These are phyloP conservation scores for Meganola albula DNA, from an alignment of 2,888 invertebrate species.

Conservation along the genomic window DNA sequence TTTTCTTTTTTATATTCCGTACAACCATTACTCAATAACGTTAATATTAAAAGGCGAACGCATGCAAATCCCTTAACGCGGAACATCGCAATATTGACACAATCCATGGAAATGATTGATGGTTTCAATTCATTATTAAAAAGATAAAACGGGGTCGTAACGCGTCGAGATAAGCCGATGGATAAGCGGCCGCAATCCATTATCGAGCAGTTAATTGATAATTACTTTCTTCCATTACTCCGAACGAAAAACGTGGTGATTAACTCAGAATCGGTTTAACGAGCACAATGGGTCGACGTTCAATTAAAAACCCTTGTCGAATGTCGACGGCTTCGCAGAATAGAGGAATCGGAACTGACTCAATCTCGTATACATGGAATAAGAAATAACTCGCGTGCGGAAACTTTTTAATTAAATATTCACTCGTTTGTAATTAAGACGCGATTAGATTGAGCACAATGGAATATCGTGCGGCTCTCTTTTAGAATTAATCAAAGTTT, in stretches of 20 bases:
- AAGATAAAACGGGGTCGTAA: slow-evolving; percentile 55
- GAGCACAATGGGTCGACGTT: slow-evolving; percentile 72
- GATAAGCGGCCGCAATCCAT: slow-evolving; percentile 73
- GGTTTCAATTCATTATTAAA: slow-evolving; percentile 57
- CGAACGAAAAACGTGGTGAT: slow-evolving; percentile 73
- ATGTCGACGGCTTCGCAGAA: slow-evolving; percentile 65
- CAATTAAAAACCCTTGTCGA: slow-evolving; percentile 76
- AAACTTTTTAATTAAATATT: slow-evolving; percentile 76
- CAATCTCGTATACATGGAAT: slow-evolving; percentile 74
- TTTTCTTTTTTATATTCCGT: too few species aligned
- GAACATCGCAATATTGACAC: slow-evolving; percentile 30
- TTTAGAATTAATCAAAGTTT: slow-evolving; percentile 57
- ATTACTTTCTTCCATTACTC: slow-evolving; percentile 76
- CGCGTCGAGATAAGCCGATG: slow-evolving; percentile 62
- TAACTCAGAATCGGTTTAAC: slow-evolving; percentile 74
- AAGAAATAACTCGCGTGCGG: slow-evolving; percentile 73
- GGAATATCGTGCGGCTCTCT: slow-evolving; percentile 51
- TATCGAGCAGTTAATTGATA: slow-evolving; percentile 75
- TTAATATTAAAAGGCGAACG: slow-evolving; percentile 13
- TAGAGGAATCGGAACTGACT: slow-evolving; percentile 67
- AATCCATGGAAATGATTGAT: slow-evolving; percentile 46
- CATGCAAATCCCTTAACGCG: slow-evolving; percentile 16
- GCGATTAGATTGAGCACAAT: slow-evolving; percentile 65
- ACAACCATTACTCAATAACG: slow-evolving; percentile 9
- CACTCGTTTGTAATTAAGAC: slow-evolving; percentile 74